Evolutionary conservation across 1,140 invertebrate genomes (phyloP).

Genomic region (Listronotus oregonensis): DNA sequence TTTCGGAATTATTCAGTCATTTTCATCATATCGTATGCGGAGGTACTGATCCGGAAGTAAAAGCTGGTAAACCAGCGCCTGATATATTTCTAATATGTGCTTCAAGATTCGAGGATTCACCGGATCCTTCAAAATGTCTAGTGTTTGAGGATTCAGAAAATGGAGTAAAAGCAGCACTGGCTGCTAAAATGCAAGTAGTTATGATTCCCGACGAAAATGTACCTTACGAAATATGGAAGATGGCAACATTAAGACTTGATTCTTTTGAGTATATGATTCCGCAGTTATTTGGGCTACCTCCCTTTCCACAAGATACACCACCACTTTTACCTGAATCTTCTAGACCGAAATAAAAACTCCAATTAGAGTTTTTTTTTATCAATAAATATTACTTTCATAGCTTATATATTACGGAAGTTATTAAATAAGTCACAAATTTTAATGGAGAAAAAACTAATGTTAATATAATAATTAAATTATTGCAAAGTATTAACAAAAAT

Average conservation of each 20-base stretch:
- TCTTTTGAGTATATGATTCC: conserved; percentile 78
- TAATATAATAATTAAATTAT: too few species aligned
- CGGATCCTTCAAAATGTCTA: conserved; percentile 53
- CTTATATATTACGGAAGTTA: too few species aligned
- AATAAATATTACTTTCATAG: too few species aligned
- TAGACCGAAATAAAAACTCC: too few species aligned
- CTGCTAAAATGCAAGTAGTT: conserved; percentile 86
- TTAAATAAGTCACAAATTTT: too few species aligned
- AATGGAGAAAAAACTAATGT: neutral
- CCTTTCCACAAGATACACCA: conserved; percentile 58
- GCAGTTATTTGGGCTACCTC: conserved; percentile 83
- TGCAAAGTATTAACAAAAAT: too few species aligned
- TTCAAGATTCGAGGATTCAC: conserved; percentile 62
- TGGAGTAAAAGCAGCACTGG: conserved; percentile 79
- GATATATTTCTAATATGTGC: conserved; percentile 92
- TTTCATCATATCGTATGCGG: conserved; percentile 87
- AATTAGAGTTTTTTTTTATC: too few species aligned
- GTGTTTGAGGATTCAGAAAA: conserved; percentile 94
- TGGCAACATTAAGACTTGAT: conserved; percentile 71
- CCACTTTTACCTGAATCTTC: too few species aligned
- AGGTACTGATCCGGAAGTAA: conserved; percentile 85
- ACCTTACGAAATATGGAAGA: conserved; percentile 61
- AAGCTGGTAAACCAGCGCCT: conserved; percentile 88
- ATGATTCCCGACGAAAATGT: conserved; percentile 81
- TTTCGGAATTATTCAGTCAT: conserved; percentile 72